Percentiles rank a stretch among this genome's conserved stretches.
These are phyloP conservation scores for Cyphomyrus discorhynchus DNA, from an alignment of 2,113 vertebrate genomes.

Conservation along the genomic window DNA sequence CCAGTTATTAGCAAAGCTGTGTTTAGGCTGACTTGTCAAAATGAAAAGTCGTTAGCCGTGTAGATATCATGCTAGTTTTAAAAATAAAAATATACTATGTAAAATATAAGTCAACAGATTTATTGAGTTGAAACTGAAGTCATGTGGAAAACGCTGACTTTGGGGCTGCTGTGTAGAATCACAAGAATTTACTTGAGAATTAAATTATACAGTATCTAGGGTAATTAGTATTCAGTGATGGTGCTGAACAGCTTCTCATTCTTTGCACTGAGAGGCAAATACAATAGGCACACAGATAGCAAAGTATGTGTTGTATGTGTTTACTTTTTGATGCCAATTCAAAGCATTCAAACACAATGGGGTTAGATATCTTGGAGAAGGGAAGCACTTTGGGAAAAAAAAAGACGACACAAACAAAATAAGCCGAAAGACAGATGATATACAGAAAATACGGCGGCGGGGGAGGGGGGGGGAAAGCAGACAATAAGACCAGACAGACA, in stretches of 20 bases:
- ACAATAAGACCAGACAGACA: conserved; percentile 1
- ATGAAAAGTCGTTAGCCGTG: not conserved
- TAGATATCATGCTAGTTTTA: not conserved
- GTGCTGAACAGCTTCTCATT: not conserved
- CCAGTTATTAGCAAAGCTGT: not conserved
- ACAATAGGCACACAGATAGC: not conserved
- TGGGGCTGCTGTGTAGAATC: not conserved
- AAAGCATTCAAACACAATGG: not conserved
- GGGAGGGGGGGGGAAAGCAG: not conserved
- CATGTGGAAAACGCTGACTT: not conserved
- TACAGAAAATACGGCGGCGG: not conserved
- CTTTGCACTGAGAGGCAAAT: not conserved
- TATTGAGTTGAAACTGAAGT: not conserved
- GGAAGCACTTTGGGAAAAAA: not conserved
- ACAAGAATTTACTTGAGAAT: not conserved
- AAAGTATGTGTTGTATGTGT: not conserved
- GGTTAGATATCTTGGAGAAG: not conserved
- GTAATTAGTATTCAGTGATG: not conserved
- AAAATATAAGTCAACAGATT: not conserved
- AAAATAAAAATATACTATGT: not conserved
- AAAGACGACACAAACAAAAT: not conserved
- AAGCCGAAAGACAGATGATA: not conserved
- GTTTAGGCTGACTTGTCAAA: not conserved
- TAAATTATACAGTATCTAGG: not conserved
- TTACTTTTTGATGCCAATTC: not conserved